Base-by-base conservation (phyloP, 2,113 vertebrate genomes). In the Alouatta palliata region DNA sequence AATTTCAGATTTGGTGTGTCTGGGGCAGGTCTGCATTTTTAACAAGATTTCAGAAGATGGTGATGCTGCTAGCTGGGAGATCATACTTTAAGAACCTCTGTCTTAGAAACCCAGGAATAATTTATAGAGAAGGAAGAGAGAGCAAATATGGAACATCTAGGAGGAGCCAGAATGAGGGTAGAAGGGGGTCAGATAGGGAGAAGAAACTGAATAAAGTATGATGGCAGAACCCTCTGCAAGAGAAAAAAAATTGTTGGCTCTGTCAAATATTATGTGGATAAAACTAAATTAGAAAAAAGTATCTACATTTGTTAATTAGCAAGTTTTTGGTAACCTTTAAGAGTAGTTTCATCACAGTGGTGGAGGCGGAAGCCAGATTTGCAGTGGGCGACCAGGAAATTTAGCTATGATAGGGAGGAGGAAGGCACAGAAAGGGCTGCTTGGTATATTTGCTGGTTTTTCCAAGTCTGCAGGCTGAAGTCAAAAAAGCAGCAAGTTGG, bases 261-360 rank as follows among this genome's bases (percentile, higher is more conserved):
- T 75, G 64, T 13, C 70, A 75, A 79, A 49, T 58, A 89, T 40
- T 56, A 75, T 8, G 61, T 7, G 90, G 30, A 40, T 66, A 52
- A 87, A 81, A 58, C 61, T 73, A 81, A 93, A 52, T 0, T 54
- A 20, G 14, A 54, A 92, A 80, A 14, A 86, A 52, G 66, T 21
- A 77, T 92, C 35, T 81, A 80, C 68, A 90, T 91, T 35, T 91
- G 32, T 77, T 64, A 81, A 95, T 45, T 40, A 79, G 21, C 83
- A 89, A 81, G 54, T 27, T 88, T 90, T 91, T 75, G 47, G 47
- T 77, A 61, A 87, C 66, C 52, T 83, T 45, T 56, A 75, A 68
- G 45, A 56, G 52, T 71, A 79, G 71, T 73, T 79, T 73, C 56
- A 71, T 27, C 54, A 93, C 32, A 56, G 20, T 56, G 23, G 54